Conservation (phyloP, 2,888 invertebrate genomes). For the Tineola bisselliella region DNA sequence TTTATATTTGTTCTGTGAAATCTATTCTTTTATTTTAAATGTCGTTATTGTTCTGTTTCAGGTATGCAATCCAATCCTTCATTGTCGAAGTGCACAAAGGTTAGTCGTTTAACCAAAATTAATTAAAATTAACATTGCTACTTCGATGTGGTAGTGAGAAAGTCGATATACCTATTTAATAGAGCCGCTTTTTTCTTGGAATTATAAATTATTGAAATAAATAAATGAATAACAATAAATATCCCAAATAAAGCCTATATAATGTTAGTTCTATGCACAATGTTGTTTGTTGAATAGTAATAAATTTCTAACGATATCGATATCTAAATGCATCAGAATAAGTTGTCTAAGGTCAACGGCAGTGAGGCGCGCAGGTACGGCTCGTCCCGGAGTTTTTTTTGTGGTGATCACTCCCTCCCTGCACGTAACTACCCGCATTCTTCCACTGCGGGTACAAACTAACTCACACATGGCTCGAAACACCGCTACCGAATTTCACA, state of each 20-base stretch:
- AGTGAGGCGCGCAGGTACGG: slow-evolving; percentile 44
- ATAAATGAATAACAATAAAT: too few species aligned
- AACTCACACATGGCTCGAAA: neutral
- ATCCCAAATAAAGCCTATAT: too few species aligned
- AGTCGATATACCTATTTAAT: too few species aligned
- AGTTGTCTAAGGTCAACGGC: slow-evolving; percentile 43
- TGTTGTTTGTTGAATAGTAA: too few species aligned
- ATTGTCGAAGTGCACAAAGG: too few species aligned
- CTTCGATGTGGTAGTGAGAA: too few species aligned
- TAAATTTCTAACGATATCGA: neutral
- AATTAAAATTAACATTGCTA: too few species aligned
- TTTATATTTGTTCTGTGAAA: too few species aligned
- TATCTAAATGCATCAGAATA: neutral
- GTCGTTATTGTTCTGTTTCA: neutral
- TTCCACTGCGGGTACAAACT: neutral
- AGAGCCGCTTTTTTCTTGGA: too few species aligned
- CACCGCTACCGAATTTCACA: neutral
- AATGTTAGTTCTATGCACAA: too few species aligned
- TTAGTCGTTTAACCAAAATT: too few species aligned
- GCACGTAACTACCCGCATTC: slow-evolving; percentile 13
- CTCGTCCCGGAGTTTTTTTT: slow-evolving; percentile 47
- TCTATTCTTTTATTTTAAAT: neutral
- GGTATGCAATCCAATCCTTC: neutral
- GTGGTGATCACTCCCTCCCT: slow-evolving; percentile 29
- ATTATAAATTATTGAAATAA: too few species aligned